Evolutionary conservation across 2,888 invertebrate genomes (phyloP).

Genomic region (Epiblema foenella): DNA sequence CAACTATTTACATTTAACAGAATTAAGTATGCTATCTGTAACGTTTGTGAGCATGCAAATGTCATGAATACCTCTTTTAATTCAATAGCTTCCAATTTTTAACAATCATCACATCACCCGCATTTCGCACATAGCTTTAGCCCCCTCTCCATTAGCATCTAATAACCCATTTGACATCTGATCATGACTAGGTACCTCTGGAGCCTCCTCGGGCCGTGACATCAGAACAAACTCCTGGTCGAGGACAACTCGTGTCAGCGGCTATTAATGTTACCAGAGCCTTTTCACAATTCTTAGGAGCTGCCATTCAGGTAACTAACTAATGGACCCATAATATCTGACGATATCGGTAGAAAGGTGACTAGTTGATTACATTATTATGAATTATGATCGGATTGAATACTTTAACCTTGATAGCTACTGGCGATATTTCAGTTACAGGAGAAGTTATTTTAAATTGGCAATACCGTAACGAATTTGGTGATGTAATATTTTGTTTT

Average conservation of each 20-base stretch:
- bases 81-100: slow-evolving; percentile 20
- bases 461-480: neutral
- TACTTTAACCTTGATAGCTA: neutral
- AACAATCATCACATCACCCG: neutral
- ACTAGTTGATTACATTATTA: neutral
- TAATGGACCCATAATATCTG: neutral
- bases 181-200: slow-evolving; percentile 71
- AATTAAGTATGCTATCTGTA: neutral
- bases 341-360: neutral
- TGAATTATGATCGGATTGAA: neutral
- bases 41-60: slow-evolving; percentile 3
- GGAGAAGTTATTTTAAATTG: neutral
- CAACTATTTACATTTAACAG: neutral
- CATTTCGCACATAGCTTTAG: slow-evolving; percentile 11
- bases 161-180: slow-evolving; percentile 46
- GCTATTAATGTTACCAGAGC: slow-evolving; percentile 91
- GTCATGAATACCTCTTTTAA: slow-evolving; percentile 10
- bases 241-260: slow-evolving; percentile 86
- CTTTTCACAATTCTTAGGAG: slow-evolving; percentile 91
- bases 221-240: slow-evolving; percentile 68
- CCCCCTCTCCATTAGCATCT: slow-evolving; percentile 20
- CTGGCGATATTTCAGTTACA: neutral
- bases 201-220: slow-evolving; percentile 77
- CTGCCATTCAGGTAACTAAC: slow-evolving; percentile 88
- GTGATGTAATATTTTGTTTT: slow-evolving; percentile 12